Conservation (phyloP, 2,888 invertebrate species). For the Schrankia costaestrigalis region DNA sequence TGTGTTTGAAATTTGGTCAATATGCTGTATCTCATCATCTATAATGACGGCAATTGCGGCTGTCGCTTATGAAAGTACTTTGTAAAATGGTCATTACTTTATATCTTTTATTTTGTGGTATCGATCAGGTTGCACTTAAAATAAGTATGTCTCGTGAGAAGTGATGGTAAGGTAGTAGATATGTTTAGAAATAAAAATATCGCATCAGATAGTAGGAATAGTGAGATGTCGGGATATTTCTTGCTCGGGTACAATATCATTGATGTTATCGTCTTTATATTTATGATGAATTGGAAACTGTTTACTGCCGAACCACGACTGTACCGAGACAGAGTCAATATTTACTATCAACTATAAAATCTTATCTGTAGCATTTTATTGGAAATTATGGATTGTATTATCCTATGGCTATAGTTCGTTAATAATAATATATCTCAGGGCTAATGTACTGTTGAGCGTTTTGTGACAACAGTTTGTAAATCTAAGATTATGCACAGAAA, state of each 20-base stretch:
- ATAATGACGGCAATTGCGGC: constrained; percentile 25
- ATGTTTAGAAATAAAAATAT: no score
- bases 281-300: constrained; percentile 20
- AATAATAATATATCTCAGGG: no score
- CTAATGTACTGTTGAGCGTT: no score
- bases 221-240: no score
- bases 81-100: constrained; percentile 9
- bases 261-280: constrained; percentile 24
- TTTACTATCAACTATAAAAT: constrained; percentile 13
- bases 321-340: constrained; percentile 8
- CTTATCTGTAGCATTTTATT: constrained; percentile 5
- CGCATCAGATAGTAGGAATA: no score
- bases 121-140: constrained; percentile 6
- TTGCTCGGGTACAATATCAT: constrained; percentile 11
- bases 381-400: background rate
- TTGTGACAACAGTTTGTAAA: no score
- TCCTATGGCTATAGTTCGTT: no score
- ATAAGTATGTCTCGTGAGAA: constrained; percentile 5
- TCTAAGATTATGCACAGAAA: no score
- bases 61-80: constrained; percentile 18
- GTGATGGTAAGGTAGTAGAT: constrained; percentile 1
- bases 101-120: constrained; percentile 11
- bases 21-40: constrained; percentile 24
- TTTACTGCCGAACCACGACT: constrained; percentile 13
- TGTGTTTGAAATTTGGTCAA: constrained; percentile 23